These are phyloP conservation scores for Pammene aurita DNA, from an alignment of 2,888 invertebrate species.

Conservation along the genomic window DNA sequence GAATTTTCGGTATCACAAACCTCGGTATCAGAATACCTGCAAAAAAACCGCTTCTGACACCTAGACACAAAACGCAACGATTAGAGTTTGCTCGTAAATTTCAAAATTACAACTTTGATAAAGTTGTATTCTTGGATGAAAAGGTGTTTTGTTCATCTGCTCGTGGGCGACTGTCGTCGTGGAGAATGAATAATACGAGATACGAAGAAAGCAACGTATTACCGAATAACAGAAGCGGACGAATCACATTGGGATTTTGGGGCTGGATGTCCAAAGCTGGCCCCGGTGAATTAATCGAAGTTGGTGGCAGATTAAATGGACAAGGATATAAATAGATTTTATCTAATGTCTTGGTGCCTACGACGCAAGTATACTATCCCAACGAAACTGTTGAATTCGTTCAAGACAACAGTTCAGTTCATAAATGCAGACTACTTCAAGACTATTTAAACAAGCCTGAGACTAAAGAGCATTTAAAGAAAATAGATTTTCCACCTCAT, in stretches of 20 bases:
- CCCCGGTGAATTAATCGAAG: neutral
- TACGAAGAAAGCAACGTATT: neutral
- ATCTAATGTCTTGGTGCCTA: too few species aligned
- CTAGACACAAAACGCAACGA: too few species aligned
- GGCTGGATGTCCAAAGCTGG: neutral
- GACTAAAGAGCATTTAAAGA: too few species aligned
- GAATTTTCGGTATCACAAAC: too few species aligned
- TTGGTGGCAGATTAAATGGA: neutral
- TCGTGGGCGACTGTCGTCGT: neutral
- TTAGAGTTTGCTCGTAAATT: too few species aligned
- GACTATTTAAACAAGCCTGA: too few species aligned
- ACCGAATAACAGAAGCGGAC: neutral
- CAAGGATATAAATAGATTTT: too few species aligned
- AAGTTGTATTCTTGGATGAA: neutral
- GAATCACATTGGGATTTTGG: neutral
- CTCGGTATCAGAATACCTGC: too few species aligned
- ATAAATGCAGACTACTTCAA: neutral
- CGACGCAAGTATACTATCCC: too few species aligned
- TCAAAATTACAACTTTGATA: too few species aligned
- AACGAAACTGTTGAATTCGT: slow-evolving; percentile 2
- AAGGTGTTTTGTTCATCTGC: neutral
- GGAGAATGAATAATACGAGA: neutral
- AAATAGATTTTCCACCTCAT: too few species aligned
- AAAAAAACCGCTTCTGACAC: too few species aligned
- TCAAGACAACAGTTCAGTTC: slow-evolving; percentile 8